Conservation (phyloP, 2,888 invertebrate genomes). For the Lathronympha strigana region DNA sequence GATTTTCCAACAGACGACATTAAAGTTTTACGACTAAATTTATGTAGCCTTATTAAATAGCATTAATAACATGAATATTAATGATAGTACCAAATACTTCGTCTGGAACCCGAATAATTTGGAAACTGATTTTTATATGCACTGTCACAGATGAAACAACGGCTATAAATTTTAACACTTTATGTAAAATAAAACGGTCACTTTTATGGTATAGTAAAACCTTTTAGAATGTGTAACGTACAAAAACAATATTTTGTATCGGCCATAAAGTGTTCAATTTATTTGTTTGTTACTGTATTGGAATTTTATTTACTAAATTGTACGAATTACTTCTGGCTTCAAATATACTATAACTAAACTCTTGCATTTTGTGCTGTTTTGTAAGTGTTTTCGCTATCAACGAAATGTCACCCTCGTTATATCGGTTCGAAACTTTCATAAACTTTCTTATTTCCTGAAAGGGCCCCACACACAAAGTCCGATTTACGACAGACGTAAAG, state of each 20-base stretch:
- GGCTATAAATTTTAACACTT: constrained; percentile 69
- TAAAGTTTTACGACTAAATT: constrained; percentile 26
- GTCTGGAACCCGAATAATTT: constrained; percentile 44
- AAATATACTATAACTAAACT: no score
- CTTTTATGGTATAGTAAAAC: constrained; percentile 68
- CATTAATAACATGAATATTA: constrained; percentile 37
- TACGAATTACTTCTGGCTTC: no score
- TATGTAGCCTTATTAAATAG: constrained; percentile 32
- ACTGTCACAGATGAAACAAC: constrained; percentile 69
- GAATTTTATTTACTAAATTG: constrained; percentile 42
- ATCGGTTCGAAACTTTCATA: constrained; percentile 3
- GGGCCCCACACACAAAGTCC: constrained; percentile 50
- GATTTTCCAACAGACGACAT: constrained; percentile 19
- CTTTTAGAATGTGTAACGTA: constrained; percentile 62
- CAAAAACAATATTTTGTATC: constrained; percentile 66
- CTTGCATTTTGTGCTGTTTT: not conserved
- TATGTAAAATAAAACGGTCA: constrained; percentile 68
- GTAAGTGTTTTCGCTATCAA: not conserved
- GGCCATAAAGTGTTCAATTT: constrained; percentile 60
- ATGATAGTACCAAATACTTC: constrained; percentile 30
- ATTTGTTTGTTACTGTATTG: constrained; percentile 53
- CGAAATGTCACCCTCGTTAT: not conserved
- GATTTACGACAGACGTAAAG: constrained; percentile 64
- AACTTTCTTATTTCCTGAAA: constrained; percentile 45
- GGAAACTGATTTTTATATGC: constrained; percentile 62